Evolutionary conservation across 2,113 vertebrate species (phyloP), one percentile per base, ranked within the genome.

Genomic region (Xiphorhynchus elegans): DNA sequence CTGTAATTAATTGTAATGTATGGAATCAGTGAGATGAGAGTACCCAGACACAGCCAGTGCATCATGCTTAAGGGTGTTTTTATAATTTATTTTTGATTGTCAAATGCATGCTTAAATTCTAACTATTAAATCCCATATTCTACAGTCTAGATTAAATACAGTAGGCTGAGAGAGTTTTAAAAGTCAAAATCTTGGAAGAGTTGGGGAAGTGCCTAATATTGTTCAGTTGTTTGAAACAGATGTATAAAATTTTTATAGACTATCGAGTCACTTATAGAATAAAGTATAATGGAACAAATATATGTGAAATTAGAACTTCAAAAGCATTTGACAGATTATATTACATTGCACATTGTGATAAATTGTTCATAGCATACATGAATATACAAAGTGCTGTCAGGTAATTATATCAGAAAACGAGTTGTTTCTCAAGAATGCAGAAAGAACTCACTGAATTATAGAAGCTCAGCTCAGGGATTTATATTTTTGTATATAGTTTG

Each of bases 341-440:
- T 87, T 85, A 8, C 49, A 31, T 29, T 90, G 40, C 80, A 39
- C 28, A 18, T 49, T 78, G 72, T 25, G 15, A 42, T 63, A 90
- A 92, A 66, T 55, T 95, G 24, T 62, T 92, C 62, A 10, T 85
- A 64, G 44, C 58, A 87, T 84, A 40, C 63, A 53, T 92, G 76
- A 95, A 90, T 94, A 73, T 91, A 75, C 72, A 87, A 82, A 87
- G 50, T 49, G n/a, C 87, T 87, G 76, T 60, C 86, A 42, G 84
- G 63, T 87, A 96, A 33, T 53, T 87, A 1, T 77, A 76, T 89
- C 58, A 91, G 58, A 92, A 91, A 88, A 81, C 58, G 19, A 58
- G 26, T 33, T 88, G 82, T 96, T 94, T 84, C n/a, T 90, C 69
- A 83, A 66, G 42, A 53, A 89, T 55, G 29, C 37, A 31, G 42